Evolutionary conservation across 2,113 vertebrate genomes (phyloP), one percentile per base, ranked within the genome.

Genomic region (Tachysurus vachellii): DNA sequence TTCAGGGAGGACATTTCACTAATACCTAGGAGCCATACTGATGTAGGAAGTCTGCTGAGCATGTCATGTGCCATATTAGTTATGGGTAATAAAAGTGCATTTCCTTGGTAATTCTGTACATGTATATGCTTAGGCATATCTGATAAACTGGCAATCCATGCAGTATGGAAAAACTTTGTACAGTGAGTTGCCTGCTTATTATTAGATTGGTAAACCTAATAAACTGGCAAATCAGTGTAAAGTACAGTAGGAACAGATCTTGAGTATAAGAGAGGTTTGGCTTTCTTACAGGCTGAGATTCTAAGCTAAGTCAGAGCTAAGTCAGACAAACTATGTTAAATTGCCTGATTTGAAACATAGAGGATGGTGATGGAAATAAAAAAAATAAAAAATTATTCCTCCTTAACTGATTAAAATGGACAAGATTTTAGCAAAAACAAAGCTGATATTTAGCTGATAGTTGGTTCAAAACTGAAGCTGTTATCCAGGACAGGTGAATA

Each of bases 1-100:
- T 75, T 44, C 68, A 82, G 62, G 10, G 50, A 80, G 61, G 31
- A 54, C 44, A 31, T 87, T 87, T 82, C 80, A 75, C 42, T 87
- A 75, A 87, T 75, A 62, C 42, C 26, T 73, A 59, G 36, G 62
- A 70, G 21, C 59, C 16, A 1, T 42, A 53, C 12, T 73, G 80
- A 42, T 81, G 50, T 70, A 70, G 31, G 26, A 62, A 47, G 53
- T 11, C 16, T 44, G 16, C 71, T 77, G 50, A 64, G 53, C 26
- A 80, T 53, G 54, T 59, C 85, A 31, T 59, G 79, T 44, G 64
- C 42, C 76, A 21, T 81, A 66, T 14, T n/a, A 21, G 19, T 42
- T 68, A 59, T n/a, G 44, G 36, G 28, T 54, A 57, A 71, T 71
- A 64, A 85, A 4, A 62, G 42, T 23, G 11, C n/a, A 53, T 47